Conservation (phyloP, 2,888 invertebrate genomes). For the Nomada fabriciana region DNA sequence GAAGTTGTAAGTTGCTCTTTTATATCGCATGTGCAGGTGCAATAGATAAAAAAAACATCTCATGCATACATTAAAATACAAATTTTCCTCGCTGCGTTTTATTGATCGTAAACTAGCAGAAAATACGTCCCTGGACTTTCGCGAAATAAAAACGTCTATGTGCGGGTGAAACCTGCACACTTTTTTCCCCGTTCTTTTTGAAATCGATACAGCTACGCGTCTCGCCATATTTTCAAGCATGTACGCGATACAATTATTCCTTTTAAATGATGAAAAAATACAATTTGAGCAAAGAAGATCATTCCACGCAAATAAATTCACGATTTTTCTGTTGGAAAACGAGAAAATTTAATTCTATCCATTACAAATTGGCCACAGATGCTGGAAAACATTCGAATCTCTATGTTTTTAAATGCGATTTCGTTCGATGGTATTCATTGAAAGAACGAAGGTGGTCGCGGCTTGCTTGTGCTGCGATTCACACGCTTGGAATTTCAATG, state of each 20-base stretch:
- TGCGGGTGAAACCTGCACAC: neutral
- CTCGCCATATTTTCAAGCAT: neutral
- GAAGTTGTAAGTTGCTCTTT: conserved; percentile 2
- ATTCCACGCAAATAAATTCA: neutral
- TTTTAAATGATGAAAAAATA: neutral
- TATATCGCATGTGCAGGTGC: conserved; percentile 1
- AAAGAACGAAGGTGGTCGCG: conserved; percentile 3
- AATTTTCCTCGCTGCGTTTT: conserved; percentile 26
- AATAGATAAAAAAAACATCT: conserved; percentile 25
- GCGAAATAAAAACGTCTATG: neutral
- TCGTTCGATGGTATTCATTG: conserved; percentile 28
- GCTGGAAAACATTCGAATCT: neutral
- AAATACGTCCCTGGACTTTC: conserved; percentile 13
- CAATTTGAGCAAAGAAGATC: neutral
- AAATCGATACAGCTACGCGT: neutral
- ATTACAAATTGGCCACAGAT: neutral
- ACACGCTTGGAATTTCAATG: conserved; percentile 41
- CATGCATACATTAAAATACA: conserved; percentile 34
- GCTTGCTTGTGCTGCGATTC: conserved; percentile 31
- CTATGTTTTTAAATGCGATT: conserved; percentile 29
- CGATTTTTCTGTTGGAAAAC: neutral
- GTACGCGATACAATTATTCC: neutral
- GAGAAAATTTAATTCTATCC: neutral
- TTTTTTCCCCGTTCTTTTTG: neutral
- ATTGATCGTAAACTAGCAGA: conserved; percentile 33